Percentiles rank a stretch among this genome's conserved stretches.
phyloP scores from a whole-genome alignment of 2,797 vertebrate genomes.

The Liasis olivaceus region DNA sequence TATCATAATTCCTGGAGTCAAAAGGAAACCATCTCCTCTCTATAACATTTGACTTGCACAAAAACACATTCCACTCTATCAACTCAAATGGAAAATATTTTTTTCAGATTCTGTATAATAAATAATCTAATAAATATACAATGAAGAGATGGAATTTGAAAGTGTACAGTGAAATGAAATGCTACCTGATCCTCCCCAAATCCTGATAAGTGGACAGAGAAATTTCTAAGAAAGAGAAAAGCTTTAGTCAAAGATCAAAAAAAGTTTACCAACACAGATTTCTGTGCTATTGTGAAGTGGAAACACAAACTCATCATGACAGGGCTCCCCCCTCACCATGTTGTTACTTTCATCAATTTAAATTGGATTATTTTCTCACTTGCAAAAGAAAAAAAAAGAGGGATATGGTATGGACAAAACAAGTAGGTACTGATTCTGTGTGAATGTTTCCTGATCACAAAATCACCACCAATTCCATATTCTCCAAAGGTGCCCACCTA shows the following conservation, averaged over 20 bases:
- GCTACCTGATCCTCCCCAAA: not conserved
- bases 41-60: constrained; percentile 3
- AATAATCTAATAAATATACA: not conserved
- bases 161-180: not conserved
- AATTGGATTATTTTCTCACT: too few relatives aligned
- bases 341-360: too few relatives aligned
- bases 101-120: not conserved
- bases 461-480: not conserved
- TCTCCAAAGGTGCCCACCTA: not conserved
- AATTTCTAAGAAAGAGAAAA: not conserved
- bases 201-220: not conserved
- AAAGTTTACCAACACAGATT: not conserved
- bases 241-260: not conserved
- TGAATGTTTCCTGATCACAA: not conserved
- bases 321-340: not conserved
- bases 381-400: not conserved
- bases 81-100: not conserved
- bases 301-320: not conserved
- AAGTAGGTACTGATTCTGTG: not conserved
- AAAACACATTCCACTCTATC: not conserved
- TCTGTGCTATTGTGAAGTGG: not conserved
- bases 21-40: not conserved
- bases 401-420: not conserved
- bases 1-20: not conserved
- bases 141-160: not conserved